These are phyloP conservation scores for Pontoporia blainvillei DNA, from an alignment of 2,113 vertebrate genomes.

Conservation along the genomic window DNA sequence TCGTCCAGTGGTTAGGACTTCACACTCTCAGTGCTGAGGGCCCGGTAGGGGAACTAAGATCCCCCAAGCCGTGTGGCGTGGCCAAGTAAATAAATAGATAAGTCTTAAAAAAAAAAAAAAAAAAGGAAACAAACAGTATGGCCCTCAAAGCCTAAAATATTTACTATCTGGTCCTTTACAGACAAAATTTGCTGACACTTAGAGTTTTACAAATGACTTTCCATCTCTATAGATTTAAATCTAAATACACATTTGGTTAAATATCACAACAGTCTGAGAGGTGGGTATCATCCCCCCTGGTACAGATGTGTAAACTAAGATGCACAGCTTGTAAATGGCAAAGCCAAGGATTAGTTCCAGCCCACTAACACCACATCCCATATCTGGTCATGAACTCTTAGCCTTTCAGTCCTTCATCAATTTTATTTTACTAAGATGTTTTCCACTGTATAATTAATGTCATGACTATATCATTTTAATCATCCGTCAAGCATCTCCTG, in stretches of 20 bases:
- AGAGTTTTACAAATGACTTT: background rate
- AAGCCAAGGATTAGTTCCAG: background rate
- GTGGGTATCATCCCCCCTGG: background rate
- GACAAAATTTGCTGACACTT: background rate
- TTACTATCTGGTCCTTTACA: background rate
- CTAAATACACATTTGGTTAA: background rate
- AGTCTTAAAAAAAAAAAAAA: background rate
- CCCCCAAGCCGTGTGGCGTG: background rate
- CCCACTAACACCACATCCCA: background rate
- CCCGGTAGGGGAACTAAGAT: background rate
- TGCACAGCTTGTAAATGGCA: background rate
- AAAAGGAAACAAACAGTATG: background rate
- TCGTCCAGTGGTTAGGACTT: background rate
- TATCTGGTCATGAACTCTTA: background rate
- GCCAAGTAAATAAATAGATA: background rate
- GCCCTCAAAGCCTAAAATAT: background rate
- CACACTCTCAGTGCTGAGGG: background rate
- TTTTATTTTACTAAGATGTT: background rate
- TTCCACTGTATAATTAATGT: background rate
- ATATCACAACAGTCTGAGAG: background rate
- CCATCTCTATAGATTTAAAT: background rate
- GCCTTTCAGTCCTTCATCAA: background rate
- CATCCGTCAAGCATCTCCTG: background rate
- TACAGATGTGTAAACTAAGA: background rate
- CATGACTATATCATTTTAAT: background rate